phyloP scores from a whole-genome alignment of 1,140 invertebrate species.

The Drosophila nebulosa region DNA sequence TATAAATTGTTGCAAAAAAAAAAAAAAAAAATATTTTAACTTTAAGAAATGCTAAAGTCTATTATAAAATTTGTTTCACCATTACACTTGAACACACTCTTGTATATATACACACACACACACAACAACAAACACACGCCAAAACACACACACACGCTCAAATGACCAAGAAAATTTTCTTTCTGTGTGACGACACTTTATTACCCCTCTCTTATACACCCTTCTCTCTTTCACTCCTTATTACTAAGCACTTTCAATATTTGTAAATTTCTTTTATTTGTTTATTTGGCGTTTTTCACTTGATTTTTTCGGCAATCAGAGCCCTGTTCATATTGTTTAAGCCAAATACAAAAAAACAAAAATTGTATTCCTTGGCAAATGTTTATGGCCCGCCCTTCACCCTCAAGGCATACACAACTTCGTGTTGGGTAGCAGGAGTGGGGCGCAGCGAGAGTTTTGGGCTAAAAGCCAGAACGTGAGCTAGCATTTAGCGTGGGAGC shows the following conservation, averaged over 20 bases:
- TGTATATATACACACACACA: neutral
- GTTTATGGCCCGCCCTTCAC: slow-evolving; percentile 17
- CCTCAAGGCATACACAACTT: slow-evolving; percentile 34
- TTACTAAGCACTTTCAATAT: neutral
- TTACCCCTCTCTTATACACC: neutral
- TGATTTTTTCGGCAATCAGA: too few species aligned
- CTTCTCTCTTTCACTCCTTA: neutral
- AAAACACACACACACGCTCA: slow-evolving; percentile 12
- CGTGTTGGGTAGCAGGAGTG: slow-evolving; percentile 21
- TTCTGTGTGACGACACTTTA: slow-evolving; percentile 47
- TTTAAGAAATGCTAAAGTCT: neutral
- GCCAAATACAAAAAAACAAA: neutral
- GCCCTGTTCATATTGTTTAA: neutral
- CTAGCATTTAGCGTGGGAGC: slow-evolving; percentile 39
- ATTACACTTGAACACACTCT: slow-evolving; percentile 1
- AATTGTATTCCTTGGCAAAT: slow-evolving; percentile 1
- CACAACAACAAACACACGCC: slow-evolving; percentile 6
- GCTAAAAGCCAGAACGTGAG: slow-evolving; percentile 3
- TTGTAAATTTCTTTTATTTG: neutral
- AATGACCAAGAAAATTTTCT: slow-evolving; percentile 51
- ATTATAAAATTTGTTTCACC: neutral
- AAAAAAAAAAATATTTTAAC: neutral
- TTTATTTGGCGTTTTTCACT: neutral
- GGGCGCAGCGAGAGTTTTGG: slow-evolving; percentile 19
- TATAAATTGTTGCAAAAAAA: neutral